phyloP scores from a whole-genome alignment of 2,797 vertebrate species.

The Platyrinchus mystaceus region DNA sequence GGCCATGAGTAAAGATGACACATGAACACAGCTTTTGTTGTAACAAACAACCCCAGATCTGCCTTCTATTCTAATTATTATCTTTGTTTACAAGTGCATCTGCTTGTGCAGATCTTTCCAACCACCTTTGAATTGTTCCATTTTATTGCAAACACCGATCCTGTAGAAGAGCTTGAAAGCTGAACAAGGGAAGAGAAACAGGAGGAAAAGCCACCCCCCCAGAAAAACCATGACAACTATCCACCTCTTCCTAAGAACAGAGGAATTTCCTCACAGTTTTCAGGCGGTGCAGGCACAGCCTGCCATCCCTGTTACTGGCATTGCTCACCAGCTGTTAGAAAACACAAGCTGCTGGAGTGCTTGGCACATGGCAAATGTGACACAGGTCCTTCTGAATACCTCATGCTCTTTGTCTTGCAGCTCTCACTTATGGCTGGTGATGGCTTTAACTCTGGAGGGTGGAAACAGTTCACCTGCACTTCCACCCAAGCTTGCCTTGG shows the following conservation, averaged over 20 bases:
- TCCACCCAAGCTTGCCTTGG: background rate
- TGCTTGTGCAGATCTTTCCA: background rate
- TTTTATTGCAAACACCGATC: background rate
- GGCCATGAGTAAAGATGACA: background rate
- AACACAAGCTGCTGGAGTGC: accelerated
- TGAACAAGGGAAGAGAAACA: background rate
- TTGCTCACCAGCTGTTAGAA: background rate
- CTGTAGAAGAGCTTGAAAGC: background rate
- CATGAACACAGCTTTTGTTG: background rate
- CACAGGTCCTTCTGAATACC: background rate
- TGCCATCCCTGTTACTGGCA: accelerated
- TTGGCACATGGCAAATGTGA: background rate
- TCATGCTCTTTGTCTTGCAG: background rate
- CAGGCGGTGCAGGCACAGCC: background rate
- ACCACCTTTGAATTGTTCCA: background rate
- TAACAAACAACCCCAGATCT: background rate
- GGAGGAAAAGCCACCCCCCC: accelerated
- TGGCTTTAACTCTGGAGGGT: background rate
- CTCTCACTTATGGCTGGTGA: background rate
- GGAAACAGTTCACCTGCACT: background rate
- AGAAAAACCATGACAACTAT: background rate
- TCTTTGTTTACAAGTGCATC: background rate
- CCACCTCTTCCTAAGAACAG: background rate
- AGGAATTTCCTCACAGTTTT: background rate
- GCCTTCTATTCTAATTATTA: background rate